phyloP scores from a whole-genome alignment of 2,113 vertebrate genomes.

The Silurus meridionalis region DNA sequence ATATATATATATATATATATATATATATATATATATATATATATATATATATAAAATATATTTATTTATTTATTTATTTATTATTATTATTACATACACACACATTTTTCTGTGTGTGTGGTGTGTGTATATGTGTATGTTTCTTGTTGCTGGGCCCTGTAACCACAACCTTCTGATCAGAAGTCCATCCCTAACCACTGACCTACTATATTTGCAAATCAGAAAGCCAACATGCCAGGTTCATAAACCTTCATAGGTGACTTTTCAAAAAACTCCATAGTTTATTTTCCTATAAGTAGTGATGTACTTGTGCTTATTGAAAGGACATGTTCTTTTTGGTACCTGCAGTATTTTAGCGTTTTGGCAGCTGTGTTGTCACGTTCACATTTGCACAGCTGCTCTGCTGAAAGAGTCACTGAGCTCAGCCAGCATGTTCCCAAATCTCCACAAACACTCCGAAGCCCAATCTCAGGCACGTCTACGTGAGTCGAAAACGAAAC shows the following conservation, averaged over 20 bases:
- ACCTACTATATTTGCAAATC: too few relatives aligned
- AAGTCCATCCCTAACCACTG: too few relatives aligned
- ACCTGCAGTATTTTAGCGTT: conserved; percentile 17
- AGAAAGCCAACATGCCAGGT: background rate
- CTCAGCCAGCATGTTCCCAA: conserved; percentile 41
- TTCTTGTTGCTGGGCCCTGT: too few relatives aligned
- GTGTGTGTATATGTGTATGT: too few relatives aligned
- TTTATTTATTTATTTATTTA: too few relatives aligned
- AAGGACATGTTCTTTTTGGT: conserved; percentile 11
- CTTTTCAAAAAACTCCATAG: background rate
- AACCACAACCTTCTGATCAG: too few relatives aligned
- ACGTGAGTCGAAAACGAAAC: conserved; percentile 21
- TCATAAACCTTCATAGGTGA: background rate
- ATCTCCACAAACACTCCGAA: conserved; percentile 39
- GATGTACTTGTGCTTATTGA: conserved; percentile 10
- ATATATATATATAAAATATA: too few relatives aligned
- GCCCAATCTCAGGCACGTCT: background rate
- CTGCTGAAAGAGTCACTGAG: conserved; percentile 26
- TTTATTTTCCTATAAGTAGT: background rate
- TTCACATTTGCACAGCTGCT: conserved; percentile 45
- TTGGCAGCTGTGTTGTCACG: conserved; percentile 40
- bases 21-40: too few relatives aligned
- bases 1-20: too few relatives aligned
- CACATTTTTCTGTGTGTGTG: too few relatives aligned
- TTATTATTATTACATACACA: too few relatives aligned